Conservation (phyloP, 2,888 invertebrate genomes). For the Platycheirus albimanus region DNA sequence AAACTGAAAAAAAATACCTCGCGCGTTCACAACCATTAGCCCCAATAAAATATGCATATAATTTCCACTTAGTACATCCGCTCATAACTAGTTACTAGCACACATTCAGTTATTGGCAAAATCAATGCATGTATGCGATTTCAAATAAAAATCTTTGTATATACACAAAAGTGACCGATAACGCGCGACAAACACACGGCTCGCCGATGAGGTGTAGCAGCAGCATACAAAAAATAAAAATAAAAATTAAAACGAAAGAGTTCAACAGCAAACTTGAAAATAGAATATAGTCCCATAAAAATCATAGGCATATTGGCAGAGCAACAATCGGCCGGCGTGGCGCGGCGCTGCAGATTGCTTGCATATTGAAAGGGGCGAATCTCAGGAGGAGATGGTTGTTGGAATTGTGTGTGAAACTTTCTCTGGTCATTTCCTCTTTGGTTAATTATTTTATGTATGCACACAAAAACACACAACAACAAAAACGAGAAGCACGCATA, state of each 20-base stretch:
- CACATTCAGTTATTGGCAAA: slow-evolving; percentile 21
- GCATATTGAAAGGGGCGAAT: neutral
- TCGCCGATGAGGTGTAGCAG: slow-evolving; percentile 46
- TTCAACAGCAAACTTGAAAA: slow-evolving; percentile 66
- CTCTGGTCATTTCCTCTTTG: slow-evolving; percentile 69
- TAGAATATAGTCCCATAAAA: slow-evolving; percentile 37
- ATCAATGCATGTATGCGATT: slow-evolving; percentile 42
- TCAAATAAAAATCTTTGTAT: slow-evolving; percentile 19
- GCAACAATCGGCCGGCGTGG: no score
- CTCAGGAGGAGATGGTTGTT: neutral
- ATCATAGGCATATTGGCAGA: slow-evolving; percentile 37
- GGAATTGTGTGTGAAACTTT: slow-evolving; percentile 67
- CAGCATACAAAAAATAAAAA: slow-evolving; percentile 33
- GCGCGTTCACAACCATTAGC: slow-evolving; percentile 61
- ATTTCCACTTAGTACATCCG: slow-evolving; percentile 73
- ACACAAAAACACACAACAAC: slow-evolving; percentile 1
- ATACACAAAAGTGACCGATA: slow-evolving; percentile 62
- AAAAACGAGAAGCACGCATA: slow-evolving; percentile 50
- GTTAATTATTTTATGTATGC: slow-evolving; percentile 60
- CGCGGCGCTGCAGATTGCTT: neutral
- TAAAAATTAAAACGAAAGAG: slow-evolving; percentile 70
- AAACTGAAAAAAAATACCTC: neutral
- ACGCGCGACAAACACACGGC: slow-evolving; percentile 38
- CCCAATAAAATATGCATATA: slow-evolving; percentile 73
- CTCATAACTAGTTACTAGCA: slow-evolving; percentile 67